Base-by-base conservation (phyloP, 2,113 vertebrate species). In the Amia ocellicauda region DNA sequence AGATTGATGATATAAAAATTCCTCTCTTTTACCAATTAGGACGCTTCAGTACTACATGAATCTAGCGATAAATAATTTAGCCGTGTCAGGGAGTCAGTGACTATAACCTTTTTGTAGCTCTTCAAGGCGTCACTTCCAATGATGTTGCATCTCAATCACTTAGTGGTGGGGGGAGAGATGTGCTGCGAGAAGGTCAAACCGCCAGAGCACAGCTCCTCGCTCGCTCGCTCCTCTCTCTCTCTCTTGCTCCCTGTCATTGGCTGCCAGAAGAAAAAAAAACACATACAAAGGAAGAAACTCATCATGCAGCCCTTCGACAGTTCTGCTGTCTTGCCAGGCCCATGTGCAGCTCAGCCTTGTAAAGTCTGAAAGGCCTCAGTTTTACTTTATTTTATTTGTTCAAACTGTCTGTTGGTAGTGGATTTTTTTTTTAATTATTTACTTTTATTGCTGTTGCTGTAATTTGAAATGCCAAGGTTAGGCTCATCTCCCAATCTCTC, bases 81-180 rank as follows among this genome's bases (percentile, higher is more conserved):
- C 27, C 63, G 68, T 82, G 78, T 82, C 82, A 77, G 68, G 66
- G 74, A 83, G 67, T 71, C 81, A 79, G 76, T 76, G 71, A 66
- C 59, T 75, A 74, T 82, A 84, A 84, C 82, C 82, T 86, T 86
- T 84, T 70, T 75, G 70, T 75, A 75, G 72, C 74, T 80, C 78
- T 82, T 82, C 81, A 81, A 78, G 67, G 70, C 81, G 79, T 83
- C 84, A 80, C 78, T 79, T 76, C 58, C 41, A 72, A 77, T 83
- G 74, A 75, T 80, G 81, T 76, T 72, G 74, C 63, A 71, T 50
- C 71, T 84, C 73, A 71, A 80, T 86, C 82, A 83, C 62, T 73
- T 69, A 63, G 60, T 62, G 59, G 22, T 8, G 45, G 52, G 49
- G 47, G 60, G 45, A 51, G 49, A 59, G 47, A 55, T 67, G 56